phyloP scores from a whole-genome alignment of 2,113 vertebrate genomes.

The Pagrus major region DNA sequence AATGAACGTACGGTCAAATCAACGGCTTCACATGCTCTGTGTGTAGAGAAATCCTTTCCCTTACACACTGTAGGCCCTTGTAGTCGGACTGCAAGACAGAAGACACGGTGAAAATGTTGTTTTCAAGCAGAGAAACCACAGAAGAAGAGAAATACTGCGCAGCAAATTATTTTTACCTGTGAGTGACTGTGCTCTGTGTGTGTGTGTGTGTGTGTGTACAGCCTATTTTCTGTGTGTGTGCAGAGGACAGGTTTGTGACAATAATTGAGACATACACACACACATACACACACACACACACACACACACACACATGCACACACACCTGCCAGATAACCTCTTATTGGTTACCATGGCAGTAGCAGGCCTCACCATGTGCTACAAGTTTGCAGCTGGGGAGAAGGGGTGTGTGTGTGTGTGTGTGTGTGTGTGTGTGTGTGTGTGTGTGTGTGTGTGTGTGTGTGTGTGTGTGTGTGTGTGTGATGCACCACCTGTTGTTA shows the following conservation, averaged over 20 bases:
- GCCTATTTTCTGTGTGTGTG: no score
- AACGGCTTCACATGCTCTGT: background rate
- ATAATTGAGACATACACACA: no score
- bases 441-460: constrained; percentile 23
- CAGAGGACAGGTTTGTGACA: no score
- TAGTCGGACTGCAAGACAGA: background rate
- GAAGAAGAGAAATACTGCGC: background rate
- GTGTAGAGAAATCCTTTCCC: no score
- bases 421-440: constrained; percentile 15
- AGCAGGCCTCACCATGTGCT: constrained; percentile 7
- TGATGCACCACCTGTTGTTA: constrained; percentile 42
- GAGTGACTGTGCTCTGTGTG: background rate
- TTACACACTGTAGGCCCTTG: background rate
- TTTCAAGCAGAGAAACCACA: background rate
- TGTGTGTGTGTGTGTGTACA: constrained; percentile 8
- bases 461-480: constrained; percentile 23
- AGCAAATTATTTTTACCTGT: background rate
- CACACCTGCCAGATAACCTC: constrained; percentile 14
- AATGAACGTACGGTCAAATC: background rate
- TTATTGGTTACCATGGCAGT: constrained; percentile 50
- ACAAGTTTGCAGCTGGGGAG: constrained; percentile 6
- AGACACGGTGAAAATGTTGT: background rate
- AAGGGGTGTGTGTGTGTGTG: constrained; percentile 6
- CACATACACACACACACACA: no score
- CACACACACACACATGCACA: background rate